Base-by-base conservation (phyloP, 1,140 invertebrate species). In the Anagrus nilaparvatae region DNA sequence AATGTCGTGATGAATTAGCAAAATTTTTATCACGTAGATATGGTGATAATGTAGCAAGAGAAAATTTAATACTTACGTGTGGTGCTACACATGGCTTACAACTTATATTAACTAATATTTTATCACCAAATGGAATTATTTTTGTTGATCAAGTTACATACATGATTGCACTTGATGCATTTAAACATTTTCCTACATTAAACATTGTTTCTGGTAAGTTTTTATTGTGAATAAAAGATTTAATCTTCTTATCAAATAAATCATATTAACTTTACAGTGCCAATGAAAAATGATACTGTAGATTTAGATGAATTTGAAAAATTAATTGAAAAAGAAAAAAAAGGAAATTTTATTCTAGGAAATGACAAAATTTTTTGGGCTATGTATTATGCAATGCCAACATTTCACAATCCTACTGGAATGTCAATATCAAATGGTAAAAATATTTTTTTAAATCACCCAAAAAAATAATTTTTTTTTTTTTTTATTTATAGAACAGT, bases 131-230 rank as follows among this genome's bases (percentile, higher is more conserved):
- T 38, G 71, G 69, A 3, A 55, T 73, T 18, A 72, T 82, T 25
- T 82, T 81, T 54, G 70, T 81, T 7, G 80, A 82, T 50, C 75
- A 82, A 58, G 75, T 72, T 20, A 77, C 78, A 10, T 82, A 82
- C 48, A 81, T 80, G 68, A 70, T 77, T 48, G 78, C 75, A 6
- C 50, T 78, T 8, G 68, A 74, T 29, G 57, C 65, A 5, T 72
- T 82, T 44, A 65, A 61, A 40, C 61, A 76, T 30, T 77, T 77
- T 48, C 68, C 73, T 18, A 58, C 69, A 5, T 65, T 77, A 37
- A 71, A 66, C 49, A 63, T 81, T 23, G 58, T 79, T 24, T 60
- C 76, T 54, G 60, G 70, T 70, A 34, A 20, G 37, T 35, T 12
- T 43, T 24, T 23, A 9, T 30, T n/a, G n/a, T n/a, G n/a, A n/a